Conservation (phyloP, 2,888 invertebrate species). For the Eupithecia subumbrata region DNA sequence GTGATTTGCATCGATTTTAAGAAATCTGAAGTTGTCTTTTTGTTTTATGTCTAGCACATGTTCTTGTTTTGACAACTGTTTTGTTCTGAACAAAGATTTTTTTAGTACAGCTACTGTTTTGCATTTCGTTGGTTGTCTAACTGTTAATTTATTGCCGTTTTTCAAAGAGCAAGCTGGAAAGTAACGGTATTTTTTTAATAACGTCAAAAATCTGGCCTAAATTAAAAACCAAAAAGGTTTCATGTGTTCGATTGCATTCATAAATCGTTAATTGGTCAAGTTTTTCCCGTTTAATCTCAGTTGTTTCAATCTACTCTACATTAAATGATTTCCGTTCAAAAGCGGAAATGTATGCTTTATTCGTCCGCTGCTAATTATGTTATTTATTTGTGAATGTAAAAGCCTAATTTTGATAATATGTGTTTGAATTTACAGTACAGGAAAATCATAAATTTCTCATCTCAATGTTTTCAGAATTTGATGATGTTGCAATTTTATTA, state of each 20-base stretch:
- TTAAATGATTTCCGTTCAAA: conserved; percentile 39
- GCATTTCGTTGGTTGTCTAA: conserved; percentile 7
- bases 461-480: background rate
- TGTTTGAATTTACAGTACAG: conserved; percentile 8
- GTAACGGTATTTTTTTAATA: background rate
- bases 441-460: conserved; percentile 8
- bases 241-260: conserved; percentile 16
- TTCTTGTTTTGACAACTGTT: conserved; percentile 67
- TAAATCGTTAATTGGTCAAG: conserved; percentile 29
- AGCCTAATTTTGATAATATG: conserved; percentile 21
- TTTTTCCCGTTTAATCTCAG: conserved; percentile 26
- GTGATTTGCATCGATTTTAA: conserved; percentile 49
- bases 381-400: conserved; percentile 34
- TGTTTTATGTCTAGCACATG: conserved; percentile 61
- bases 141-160: conserved; percentile 4
- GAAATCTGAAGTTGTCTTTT: conserved; percentile 45
- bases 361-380: conserved; percentile 36
- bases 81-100: conserved; percentile 57
- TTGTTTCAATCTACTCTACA: conserved; percentile 28
- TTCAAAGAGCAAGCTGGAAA: conserved; percentile 4
- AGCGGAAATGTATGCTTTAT: conserved; percentile 42
- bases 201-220: background rate
- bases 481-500: background rate
- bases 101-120: conserved; percentile 48
- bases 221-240: conserved; percentile 9